Conservation (phyloP, 1,140 invertebrate species). For the Drosophila lacertosa region DNA sequence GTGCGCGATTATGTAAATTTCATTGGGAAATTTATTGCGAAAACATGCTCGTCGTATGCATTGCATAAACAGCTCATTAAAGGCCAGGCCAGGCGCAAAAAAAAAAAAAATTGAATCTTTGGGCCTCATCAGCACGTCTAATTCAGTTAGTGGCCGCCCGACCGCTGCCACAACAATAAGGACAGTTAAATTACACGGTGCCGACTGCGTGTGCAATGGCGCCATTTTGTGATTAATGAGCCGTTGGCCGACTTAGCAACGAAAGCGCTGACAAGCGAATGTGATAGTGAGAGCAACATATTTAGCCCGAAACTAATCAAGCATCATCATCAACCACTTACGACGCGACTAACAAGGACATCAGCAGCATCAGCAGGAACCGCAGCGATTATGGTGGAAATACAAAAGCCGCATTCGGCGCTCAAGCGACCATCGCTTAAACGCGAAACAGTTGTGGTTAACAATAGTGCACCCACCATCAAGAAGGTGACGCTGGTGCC, state of each 20-base stretch:
- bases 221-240: slow-evolving; percentile 71
- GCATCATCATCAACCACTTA: slow-evolving; percentile 1
- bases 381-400: slow-evolving; percentile 71
- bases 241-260: slow-evolving; percentile 61
- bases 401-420: slow-evolving; percentile 82
- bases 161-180: no score
- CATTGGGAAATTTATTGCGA: slow-evolving; percentile 50
- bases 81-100: slow-evolving; percentile 13
- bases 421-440: slow-evolving; percentile 79
- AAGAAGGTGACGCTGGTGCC: slow-evolving; percentile 83
- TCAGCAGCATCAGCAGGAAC: slow-evolving; percentile 3
- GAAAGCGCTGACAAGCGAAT: slow-evolving; percentile 18
- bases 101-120: slow-evolving; percentile 43
- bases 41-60: slow-evolving; percentile 41
- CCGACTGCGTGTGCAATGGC: slow-evolving; percentile 54
- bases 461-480: slow-evolving; percentile 81
- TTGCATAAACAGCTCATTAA: slow-evolving; percentile 79
- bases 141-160: no score
- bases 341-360: slow-evolving; percentile 4
- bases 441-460: slow-evolving; percentile 82
- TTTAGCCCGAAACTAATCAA: slow-evolving; percentile 50
- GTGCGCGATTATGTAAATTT: slow-evolving; percentile 72
- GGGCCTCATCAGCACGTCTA: slow-evolving; percentile 53
- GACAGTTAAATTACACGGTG: no score
- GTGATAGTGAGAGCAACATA: slow-evolving; percentile 15